A percentile compares a stretch with the other conserved stretches of the same genome.
phyloP scores from a whole-genome alignment of 2,888 invertebrate species.

The Metopia argyrocephala region DNA sequence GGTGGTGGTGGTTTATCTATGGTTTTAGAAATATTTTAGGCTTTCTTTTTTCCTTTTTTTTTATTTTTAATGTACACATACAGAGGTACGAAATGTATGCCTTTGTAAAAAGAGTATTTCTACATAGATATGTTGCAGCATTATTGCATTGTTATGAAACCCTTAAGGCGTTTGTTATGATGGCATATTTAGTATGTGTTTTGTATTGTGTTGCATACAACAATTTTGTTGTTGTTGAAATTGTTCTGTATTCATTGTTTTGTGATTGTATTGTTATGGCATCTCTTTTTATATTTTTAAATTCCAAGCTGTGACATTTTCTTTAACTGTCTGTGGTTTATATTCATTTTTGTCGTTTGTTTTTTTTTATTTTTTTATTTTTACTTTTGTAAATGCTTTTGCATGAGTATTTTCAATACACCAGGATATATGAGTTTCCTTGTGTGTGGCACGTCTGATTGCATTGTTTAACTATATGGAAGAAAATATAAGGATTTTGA shows the following conservation, averaged over 20 bases:
- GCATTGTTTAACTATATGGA: constrained; percentile 36
- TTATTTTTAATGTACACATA: neutral
- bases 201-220: constrained; percentile 42
- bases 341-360: neutral
- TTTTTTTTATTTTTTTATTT: neutral
- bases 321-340: constrained; percentile 55
- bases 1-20: neutral
- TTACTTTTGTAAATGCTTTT: too few relatives aligned
- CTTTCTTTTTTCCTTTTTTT: too few relatives aligned
- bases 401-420: too few relatives aligned
- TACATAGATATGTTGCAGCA: constrained; percentile 37
- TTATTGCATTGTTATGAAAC: constrained; percentile 55
- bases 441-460: constrained; percentile 30
- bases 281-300: constrained; percentile 52
- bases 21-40: neutral
- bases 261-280: constrained; percentile 56
- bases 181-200: constrained; percentile 46
- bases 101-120: neutral
- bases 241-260: constrained; percentile 46
- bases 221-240: constrained; percentile 26
- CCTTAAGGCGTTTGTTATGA: constrained; percentile 53
- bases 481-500: constrained; percentile 35
- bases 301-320: constrained; percentile 62
- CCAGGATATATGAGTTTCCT: neutral
- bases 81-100: constrained; percentile 16